phyloP scores from a whole-genome alignment of 2,797 vertebrate genomes.

The Sarcophilus harrisii region DNA sequence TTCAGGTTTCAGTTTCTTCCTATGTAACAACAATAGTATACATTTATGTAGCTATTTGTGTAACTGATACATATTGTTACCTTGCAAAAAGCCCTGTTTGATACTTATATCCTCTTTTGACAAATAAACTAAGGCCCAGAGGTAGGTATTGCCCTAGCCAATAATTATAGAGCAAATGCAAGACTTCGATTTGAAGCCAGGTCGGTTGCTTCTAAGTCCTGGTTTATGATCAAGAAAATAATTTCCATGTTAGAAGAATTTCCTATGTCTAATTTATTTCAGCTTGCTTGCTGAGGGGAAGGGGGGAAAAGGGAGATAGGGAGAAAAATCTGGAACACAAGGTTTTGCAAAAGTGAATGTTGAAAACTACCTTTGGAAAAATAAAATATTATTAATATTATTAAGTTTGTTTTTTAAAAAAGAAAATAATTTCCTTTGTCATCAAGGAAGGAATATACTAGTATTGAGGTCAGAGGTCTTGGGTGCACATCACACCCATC shows the following conservation, averaged over 20 bases:
- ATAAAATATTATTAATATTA: no score
- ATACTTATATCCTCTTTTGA: neutral
- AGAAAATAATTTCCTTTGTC: neutral
- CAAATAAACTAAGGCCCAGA: neutral
- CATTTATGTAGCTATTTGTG: neutral
- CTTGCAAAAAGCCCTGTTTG: neutral
- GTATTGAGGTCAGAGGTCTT: neutral
- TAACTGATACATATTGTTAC: neutral
- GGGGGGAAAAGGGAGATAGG: no score
- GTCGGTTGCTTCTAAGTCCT: neutral
- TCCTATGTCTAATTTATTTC: no score
- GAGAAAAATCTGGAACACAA: no score
- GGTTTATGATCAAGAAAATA: neutral
- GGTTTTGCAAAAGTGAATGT: no score
- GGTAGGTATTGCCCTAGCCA: neutral
- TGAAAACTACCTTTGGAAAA: no score
- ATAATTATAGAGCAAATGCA: neutral
- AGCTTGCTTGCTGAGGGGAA: no score
- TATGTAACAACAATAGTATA: neutral
- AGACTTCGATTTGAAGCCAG: neutral
- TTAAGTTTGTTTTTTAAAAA: no score
- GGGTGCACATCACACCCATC: neutral
- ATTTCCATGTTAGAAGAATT: neutral
- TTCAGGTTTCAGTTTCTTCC: neutral
- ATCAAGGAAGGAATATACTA: neutral